Percentiles rank a stretch among this genome's conserved stretches.
These are phyloP conservation scores for Macaria liturata DNA, from an alignment of 2,888 invertebrate genomes.

Conservation along the genomic window DNA sequence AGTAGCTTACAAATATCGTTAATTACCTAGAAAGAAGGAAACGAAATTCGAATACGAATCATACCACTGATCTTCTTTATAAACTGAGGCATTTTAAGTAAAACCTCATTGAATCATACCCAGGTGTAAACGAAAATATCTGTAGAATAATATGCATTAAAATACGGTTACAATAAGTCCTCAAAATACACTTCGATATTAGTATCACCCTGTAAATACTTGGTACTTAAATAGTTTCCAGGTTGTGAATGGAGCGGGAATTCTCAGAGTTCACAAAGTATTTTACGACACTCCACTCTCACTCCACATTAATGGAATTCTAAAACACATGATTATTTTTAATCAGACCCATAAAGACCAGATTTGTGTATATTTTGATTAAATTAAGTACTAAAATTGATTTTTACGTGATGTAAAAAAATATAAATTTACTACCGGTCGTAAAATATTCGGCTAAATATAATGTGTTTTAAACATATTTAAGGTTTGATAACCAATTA, in stretches of 20 bases:
- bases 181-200: no score
- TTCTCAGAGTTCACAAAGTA: constrained; percentile 46
- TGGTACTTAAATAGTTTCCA: no score
- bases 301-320: constrained; percentile 54
- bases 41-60: no score
- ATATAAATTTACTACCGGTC: constrained; percentile 17
- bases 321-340: constrained; percentile 38
- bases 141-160: no score
- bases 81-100: no score
- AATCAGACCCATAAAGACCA: constrained; percentile 30
- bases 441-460: constrained; percentile 15
- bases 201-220: constrained; percentile 33
- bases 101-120: no score
- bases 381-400: constrained; percentile 23
- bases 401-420: constrained; percentile 18
- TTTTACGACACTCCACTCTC: constrained; percentile 55
- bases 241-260: constrained; percentile 15
- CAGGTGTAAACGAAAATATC: no score
- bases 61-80: no score
- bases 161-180: no score
- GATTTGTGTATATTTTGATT: constrained; percentile 30
- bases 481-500: neutral
- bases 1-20: no score
- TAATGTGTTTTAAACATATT: constrained; percentile 4
- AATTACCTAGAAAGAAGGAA: no score